Conservation (phyloP, 2,113 vertebrate genomes). For the Takifugu bimaculatus region DNA sequence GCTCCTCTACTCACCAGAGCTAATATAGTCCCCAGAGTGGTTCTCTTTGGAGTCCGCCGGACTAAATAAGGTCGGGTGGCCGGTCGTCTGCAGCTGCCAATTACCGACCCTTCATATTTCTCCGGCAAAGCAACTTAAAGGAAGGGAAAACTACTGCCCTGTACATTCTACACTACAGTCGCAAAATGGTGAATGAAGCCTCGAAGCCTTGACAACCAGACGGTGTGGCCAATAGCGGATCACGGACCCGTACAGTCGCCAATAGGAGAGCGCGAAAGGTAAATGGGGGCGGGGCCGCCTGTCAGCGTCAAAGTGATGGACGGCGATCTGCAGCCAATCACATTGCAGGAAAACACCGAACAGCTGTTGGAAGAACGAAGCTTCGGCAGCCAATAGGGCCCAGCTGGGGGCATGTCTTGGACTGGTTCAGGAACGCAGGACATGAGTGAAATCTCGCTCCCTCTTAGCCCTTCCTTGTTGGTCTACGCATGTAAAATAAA, state of each 20-base stretch:
- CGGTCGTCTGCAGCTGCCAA: conserved; percentile 53
- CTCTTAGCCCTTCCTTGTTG: conserved; percentile 7
- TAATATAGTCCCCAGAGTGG: conserved; percentile 27
- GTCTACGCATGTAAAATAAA: conserved; percentile 3
- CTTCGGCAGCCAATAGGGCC: conserved; percentile 73
- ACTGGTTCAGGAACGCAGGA: conserved; percentile 52
- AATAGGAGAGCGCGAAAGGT: conserved; percentile 56
- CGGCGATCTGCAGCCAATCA: conserved; percentile 66
- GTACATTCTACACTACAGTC: conserved; percentile 88
- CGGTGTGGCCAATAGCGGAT: conserved; percentile 74
- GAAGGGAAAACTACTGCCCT: conserved; percentile 74
- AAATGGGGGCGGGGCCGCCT: conserved; percentile 33
- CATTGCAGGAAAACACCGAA: conserved; percentile 74
- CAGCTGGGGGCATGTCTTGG: conserved; percentile 44
- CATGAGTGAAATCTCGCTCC: conserved; percentile 20
- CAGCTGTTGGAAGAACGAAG: conserved; percentile 77
- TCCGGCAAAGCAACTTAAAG: conserved; percentile 72
- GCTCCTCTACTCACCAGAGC: conserved; percentile 71
- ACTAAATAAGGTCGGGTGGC: conserved; percentile 52
- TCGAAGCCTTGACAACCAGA: conserved; percentile 85
- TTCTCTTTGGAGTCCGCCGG: conserved; percentile 42
- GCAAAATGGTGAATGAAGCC: conserved; percentile 99
- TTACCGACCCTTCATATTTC: conserved; percentile 63
- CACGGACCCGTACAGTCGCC: conserved; percentile 73
- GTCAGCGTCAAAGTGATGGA: conserved; percentile 61